Evolutionary conservation across 2,888 invertebrate species (phyloP).

Genomic region (Apamea anceps): DNA sequence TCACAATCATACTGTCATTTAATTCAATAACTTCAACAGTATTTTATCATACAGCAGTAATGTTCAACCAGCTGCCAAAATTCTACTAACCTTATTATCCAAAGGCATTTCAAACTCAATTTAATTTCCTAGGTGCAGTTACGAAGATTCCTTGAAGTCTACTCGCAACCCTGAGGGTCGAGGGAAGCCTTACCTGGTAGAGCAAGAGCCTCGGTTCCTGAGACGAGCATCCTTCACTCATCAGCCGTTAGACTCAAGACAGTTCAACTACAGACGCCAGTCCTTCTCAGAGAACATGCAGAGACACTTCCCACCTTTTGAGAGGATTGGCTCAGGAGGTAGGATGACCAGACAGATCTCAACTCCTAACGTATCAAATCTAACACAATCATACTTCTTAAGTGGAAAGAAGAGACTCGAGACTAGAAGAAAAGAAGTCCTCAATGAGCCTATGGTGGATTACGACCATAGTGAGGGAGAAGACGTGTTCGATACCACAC

Average conservation of each 20-base stretch:
- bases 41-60: neutral
- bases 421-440: conserved; percentile 80
- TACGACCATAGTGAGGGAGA: conserved; percentile 88
- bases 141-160: conserved; percentile 95
- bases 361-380: conserved; percentile 82
- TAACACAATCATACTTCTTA: conserved; percentile 82
- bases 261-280: conserved; percentile 80
- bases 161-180: conserved; percentile 85
- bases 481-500: conserved; percentile 83
- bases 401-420: conserved; percentile 78
- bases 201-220: conserved; percentile 77
- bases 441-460: conserved; percentile 86
- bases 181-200: conserved; percentile 74
- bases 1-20: neutral
- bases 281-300: conserved; percentile 87
- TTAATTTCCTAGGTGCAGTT: conserved; percentile 91
- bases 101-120: conserved; percentile 49
- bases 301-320: conserved; percentile 82
- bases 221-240: conserved; percentile 85
- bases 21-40: neutral
- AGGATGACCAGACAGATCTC: conserved; percentile 82
- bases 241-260: conserved; percentile 80
- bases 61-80: neutral
- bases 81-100: conserved; percentile 38
- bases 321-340: conserved; percentile 76